Evolutionary conservation across 2,113 vertebrate species (phyloP), one percentile per base, ranked within the genome.

Genomic region (Gadus macrocephalus): DNA sequence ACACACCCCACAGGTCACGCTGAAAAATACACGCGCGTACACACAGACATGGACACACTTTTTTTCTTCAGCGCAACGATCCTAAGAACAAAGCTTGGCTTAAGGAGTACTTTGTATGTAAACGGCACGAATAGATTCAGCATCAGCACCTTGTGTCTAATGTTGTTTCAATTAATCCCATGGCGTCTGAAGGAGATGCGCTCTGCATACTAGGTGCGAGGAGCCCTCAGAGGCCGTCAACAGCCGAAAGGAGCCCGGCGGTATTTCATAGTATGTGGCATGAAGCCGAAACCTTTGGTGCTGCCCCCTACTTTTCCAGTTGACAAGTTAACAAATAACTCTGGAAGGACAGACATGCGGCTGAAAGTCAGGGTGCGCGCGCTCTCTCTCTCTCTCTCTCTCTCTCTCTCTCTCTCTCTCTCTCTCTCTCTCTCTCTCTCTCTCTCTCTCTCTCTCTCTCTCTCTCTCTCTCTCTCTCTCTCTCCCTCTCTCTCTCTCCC

Each of bases 281-380:
- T 19, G 62, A 17, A 20, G 80, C 74, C 77, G 78, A 27, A 75
- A 81, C 72, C 68, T 88, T 75, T 82, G 81, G 64, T 81, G 73
- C 78, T 81, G 58, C 79, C 82, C 80, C 81, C 83, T 82, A 83
- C 80, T 84, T 83, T 76, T 82, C 76, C 83, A 68, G 74, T 77
- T 58, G 12, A 9, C 69, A 67, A 68, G 74, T 77, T 58, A 49
- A 9, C 69, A 67, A 81, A 69, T 78, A 78, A 71, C 72, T 75
- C 69, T 12, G 66, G 78, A 77, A 67, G 74, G 82, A 81, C 81
- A 35, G 2, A 35, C 31, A 35, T 35, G 31, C 4, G 31, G 31
- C 31, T 35, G 25, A 59, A 59, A 59, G 11, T 20, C 60, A 62
- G 20, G 8, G 66, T 25, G 68, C 77, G 69, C 38, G 19, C 20